Base-by-base conservation (phyloP, 2,113 vertebrate species). In the Melanerpes aurifrons region DNA sequence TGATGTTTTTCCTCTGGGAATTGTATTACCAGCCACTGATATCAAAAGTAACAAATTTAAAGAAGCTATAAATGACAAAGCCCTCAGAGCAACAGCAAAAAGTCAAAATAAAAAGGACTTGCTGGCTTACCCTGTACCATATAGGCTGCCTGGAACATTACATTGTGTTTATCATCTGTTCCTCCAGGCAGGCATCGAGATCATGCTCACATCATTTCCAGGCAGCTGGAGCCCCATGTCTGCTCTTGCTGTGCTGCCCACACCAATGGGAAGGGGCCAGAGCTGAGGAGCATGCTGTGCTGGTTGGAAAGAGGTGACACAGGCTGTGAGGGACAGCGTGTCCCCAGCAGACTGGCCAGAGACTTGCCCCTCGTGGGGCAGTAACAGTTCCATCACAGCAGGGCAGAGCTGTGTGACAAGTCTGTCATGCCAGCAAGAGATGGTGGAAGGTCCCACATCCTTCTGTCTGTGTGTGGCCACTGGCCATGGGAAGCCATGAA, bases 31-130 rank as follows among this genome's bases (percentile, higher is more conserved):
- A 84, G 70, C 94, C 96, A 93, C 96, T 62, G 90, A 68, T 96
- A 97, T 92, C 96, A 94, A 91, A 92, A 90, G 96, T 89, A 95
- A 97, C 96, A 95, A 92, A 97, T 97, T 96, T 96, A 89, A 90
- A 94, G 96, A 93, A 92, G 82, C 89, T 89, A 35, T 95, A 94
- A 97, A 97, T 87, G 96, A 93, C 94, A 94, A 32, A 77, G 18
- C 86, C 86, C 87, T 89, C 9, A 1, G 93, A 93, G 92, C 63
- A 83, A 92, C 78, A 93, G 93, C 92, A 82, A 25, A 66, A 74
- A 91, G 62, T 77, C 61, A 63, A 90, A 87, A 86, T 61, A 9
- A 91, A 90, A 86, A 90, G 61, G 68, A 57, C 75, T 90, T 37
- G 8, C 71, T 91, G 73, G 78, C 82, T 94, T 71, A 76, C 90